Percentiles rank a stretch among this genome's conserved stretches.
Conservation (phyloP, 2,888 invertebrate species). For the Andrena trimmerana region DNA sequence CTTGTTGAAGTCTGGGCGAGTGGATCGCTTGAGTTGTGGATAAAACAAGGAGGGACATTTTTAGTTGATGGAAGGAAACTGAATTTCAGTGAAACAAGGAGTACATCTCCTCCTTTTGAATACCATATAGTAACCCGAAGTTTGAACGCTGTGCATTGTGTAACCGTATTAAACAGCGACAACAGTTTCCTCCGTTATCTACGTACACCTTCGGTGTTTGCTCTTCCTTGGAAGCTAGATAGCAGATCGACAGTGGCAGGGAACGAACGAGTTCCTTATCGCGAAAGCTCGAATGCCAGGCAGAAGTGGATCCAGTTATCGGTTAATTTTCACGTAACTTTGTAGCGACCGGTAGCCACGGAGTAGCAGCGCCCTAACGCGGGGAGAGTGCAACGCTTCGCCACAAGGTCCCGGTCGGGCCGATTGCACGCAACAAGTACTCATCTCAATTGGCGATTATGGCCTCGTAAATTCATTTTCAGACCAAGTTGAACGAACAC, state of each 20-base stretch:
- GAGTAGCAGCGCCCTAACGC: slow-evolving; percentile 44
- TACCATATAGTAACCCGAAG: no score
- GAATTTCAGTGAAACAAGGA: no score
- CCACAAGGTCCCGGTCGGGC: slow-evolving; percentile 65
- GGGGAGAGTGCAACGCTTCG: slow-evolving; percentile 66
- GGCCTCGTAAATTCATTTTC: slow-evolving; percentile 81
- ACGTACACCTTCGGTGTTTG: no score
- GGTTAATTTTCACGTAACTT: slow-evolving; percentile 58
- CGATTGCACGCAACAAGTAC: slow-evolving; percentile 68
- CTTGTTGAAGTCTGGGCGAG: no score
- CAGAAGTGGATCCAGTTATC: slow-evolving; percentile 16
- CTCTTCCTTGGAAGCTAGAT: no score
- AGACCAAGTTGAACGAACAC: slow-evolving; percentile 75
- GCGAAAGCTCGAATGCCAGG: slow-evolving; percentile 9
- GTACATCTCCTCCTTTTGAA: no score
- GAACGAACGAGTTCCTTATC: neutral
- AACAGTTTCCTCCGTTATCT: no score
- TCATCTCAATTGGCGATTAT: slow-evolving; percentile 80
- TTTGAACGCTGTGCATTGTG: no score
- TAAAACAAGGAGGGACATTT: no score
- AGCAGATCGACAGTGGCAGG: neutral
- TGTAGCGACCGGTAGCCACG: slow-evolving; percentile 48
- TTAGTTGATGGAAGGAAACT: no score
- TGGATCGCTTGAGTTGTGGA: no score
- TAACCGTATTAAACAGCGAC: no score